A percentile compares a stretch with the other conserved stretches of the same genome.
Conservation (phyloP, 1,140 invertebrate species). For the Neotoxoptera formosana region DNA sequence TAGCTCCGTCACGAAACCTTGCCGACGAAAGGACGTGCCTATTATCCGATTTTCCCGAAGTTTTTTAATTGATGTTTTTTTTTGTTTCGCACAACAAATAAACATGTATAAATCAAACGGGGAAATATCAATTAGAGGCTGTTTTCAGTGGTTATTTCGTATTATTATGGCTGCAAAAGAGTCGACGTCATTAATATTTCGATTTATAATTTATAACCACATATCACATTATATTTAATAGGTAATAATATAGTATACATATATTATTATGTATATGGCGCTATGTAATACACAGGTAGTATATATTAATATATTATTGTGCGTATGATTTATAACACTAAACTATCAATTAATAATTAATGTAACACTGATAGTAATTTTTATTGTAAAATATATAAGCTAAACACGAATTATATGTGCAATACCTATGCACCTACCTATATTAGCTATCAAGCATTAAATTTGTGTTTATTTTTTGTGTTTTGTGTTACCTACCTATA, state of each 20-base stretch:
- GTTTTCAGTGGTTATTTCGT: background rate
- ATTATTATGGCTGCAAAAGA: background rate
- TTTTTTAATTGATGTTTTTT: conserved; percentile 25
- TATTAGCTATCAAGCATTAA: background rate
- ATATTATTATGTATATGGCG: background rate
- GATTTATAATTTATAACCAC: background rate
- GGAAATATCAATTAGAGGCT: background rate
- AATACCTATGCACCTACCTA: background rate
- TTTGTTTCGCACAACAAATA: background rate
- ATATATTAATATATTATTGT: background rate
- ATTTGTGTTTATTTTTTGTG: background rate
- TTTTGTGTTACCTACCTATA: background rate
- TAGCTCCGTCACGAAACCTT: conserved; percentile 47
- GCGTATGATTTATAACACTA: background rate
- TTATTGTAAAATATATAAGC: background rate
- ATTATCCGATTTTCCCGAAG: conserved; percentile 32
- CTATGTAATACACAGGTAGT: background rate
- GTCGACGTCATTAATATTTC: background rate
- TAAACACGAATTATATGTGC: background rate
- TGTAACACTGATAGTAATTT: background rate
- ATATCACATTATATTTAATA: background rate
- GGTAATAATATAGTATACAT: background rate
- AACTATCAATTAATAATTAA: background rate
- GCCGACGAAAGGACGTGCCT: conserved; percentile 29
- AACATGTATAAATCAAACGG: background rate